These are phyloP conservation scores for Entomobrya multifasciata DNA, from an alignment of 2,888 invertebrate species.

Conservation along the genomic window DNA sequence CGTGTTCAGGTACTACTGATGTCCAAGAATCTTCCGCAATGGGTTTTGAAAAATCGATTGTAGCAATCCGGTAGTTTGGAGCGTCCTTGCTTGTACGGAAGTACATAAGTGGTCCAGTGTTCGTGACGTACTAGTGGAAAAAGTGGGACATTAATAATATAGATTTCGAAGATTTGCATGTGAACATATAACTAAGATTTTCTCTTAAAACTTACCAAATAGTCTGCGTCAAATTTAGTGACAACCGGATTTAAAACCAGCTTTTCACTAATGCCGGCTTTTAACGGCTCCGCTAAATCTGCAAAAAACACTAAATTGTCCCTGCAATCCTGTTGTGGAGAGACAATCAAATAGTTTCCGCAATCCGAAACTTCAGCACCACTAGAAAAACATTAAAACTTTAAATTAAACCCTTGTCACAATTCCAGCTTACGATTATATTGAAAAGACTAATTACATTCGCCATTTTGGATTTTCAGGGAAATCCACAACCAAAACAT, in stretches of 20 bases:
- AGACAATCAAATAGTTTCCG: constrained; percentile 92
- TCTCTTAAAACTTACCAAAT: constrained; percentile 85
- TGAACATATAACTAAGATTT: too few species aligned
- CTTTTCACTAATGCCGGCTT: constrained; percentile 83
- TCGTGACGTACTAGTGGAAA: constrained; percentile 92
- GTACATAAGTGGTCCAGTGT: constrained; percentile 89
- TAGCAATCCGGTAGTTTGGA: constrained; percentile 93
- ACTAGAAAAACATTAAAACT: constrained; percentile 83
- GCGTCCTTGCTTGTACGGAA: constrained; percentile 97
- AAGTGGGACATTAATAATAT: not conserved
- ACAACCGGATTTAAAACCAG: constrained; percentile 91
- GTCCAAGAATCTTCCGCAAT: constrained; percentile 88
- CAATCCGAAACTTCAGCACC: constrained; percentile 93
- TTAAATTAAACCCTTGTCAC: constrained; percentile 1
- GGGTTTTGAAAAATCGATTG: constrained; percentile 89
- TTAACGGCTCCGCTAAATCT: constrained; percentile 84
- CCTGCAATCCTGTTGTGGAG: constrained; percentile 92
- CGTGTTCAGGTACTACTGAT: constrained; percentile 91
- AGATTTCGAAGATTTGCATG: too few species aligned
- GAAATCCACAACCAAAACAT: constrained; percentile 93
- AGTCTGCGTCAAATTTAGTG: constrained; percentile 95
- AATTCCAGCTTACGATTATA: too few species aligned
- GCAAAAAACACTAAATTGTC: constrained; percentile 94
- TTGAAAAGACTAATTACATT: constrained; percentile 85
- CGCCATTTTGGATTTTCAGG: constrained; percentile 93